phyloP scores from a whole-genome alignment of 2,113 vertebrate genomes.

The Rhabdomys dilectus region DNA sequence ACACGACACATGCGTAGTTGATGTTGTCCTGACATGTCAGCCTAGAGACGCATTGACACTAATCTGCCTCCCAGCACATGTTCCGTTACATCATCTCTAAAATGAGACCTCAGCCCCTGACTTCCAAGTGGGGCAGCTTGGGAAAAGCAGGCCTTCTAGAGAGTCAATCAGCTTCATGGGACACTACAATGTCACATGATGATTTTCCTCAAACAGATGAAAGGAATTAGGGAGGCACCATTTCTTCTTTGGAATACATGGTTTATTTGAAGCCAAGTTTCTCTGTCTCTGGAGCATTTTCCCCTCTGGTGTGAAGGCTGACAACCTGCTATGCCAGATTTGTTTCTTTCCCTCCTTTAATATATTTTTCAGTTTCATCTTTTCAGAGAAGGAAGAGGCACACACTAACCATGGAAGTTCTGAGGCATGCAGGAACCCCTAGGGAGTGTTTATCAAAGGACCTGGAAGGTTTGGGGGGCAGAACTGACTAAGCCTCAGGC shows the following conservation, averaged over 20 bases:
- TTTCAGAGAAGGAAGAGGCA: constrained; percentile 3
- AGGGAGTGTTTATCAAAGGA: constrained; percentile 53
- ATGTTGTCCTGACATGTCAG: neutral
- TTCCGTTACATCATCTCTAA: neutral
- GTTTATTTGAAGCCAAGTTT: neutral
- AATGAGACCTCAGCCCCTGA: neutral
- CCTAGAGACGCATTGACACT: rapidly evolving
- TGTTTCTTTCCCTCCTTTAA: constrained; percentile 32
- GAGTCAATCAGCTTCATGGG: rapidly evolving
- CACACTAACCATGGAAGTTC: neutral
- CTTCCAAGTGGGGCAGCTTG: neutral
- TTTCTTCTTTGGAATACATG: neutral
- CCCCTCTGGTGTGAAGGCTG: neutral
- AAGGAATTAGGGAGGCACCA: rapidly evolving
- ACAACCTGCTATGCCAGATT: neutral
- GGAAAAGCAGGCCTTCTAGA: neutral
- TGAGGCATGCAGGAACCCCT: neutral
- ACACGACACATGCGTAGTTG: rapidly evolving
- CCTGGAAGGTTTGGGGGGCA: neutral
- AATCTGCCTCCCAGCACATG: rapidly evolving
- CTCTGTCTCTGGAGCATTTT: neutral
- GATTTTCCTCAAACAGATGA: neutral
- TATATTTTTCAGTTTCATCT: constrained; percentile 50
- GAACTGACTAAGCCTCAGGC: neutral
- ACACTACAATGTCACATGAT: rapidly evolving